phyloP scores from a whole-genome alignment of 1,140 invertebrate species.

The Lithobius niger region DNA sequence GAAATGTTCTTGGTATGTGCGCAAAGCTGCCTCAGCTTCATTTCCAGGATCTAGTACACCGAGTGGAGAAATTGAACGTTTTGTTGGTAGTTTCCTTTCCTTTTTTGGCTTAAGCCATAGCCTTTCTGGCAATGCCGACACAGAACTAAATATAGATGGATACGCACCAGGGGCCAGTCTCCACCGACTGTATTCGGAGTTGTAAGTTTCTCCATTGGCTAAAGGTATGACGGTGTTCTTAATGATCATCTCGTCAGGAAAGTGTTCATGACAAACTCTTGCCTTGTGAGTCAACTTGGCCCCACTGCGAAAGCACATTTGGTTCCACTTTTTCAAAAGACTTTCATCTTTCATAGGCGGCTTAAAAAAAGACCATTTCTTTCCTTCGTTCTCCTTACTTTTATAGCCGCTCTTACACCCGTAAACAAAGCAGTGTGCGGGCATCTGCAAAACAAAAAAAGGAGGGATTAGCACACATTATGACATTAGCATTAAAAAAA shows the following conservation, averaged over 20 bases:
- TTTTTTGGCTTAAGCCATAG: neutral
- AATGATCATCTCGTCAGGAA: neutral
- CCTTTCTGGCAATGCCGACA: neutral
- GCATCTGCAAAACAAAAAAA: too few species aligned
- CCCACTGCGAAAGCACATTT: too few species aligned
- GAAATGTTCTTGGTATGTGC: neutral
- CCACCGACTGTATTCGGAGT: too few species aligned
- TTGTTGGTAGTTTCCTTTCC: neutral
- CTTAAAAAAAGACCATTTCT: too few species aligned
- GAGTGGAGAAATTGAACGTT: neutral
- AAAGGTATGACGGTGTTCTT: neutral
- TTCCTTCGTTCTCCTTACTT: too few species aligned
- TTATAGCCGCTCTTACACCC: too few species aligned
- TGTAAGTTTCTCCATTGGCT: neutral
- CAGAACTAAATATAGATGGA: neutral
- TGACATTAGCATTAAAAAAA: too few species aligned
- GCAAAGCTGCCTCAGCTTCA: neutral
- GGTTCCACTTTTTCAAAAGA: too few species aligned
- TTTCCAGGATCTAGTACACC: neutral
- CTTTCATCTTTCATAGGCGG: too few species aligned
- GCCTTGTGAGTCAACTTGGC: too few species aligned
- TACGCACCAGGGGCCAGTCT: neutral
- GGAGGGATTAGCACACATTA: too few species aligned
- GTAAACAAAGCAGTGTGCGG: too few species aligned
- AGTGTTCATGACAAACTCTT: neutral